Conservation (phyloP, 2,797 vertebrate genomes). For the Phataginus tricuspis region DNA sequence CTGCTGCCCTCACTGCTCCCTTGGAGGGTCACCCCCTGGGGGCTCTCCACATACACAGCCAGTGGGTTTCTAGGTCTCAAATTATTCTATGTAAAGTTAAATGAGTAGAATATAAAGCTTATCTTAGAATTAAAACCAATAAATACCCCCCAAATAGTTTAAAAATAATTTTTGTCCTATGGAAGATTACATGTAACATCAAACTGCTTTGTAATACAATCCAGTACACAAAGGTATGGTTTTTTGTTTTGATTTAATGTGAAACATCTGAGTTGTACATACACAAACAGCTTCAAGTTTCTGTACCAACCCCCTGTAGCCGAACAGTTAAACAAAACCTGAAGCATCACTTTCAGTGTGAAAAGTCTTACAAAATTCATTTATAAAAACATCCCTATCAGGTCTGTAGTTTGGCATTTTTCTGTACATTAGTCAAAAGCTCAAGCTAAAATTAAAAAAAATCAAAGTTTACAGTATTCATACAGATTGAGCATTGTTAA, state of each 20-base stretch:
- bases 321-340: slow-evolving; percentile 63
- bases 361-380: slow-evolving; percentile 80
- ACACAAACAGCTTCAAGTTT: slow-evolving; percentile 72
- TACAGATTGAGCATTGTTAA: slow-evolving; percentile 83
- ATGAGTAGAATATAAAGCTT: not conserved
- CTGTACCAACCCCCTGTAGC: slow-evolving; percentile 18
- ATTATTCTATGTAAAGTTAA: not conserved
- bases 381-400: slow-evolving; percentile 83
- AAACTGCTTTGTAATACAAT: slow-evolving; percentile 26
- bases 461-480: slow-evolving; percentile 83
- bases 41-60: not conserved
- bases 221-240: not conserved
- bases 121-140: not conserved
- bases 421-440: slow-evolving; percentile 86
- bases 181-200: not conserved
- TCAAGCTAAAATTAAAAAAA: slow-evolving; percentile 81
- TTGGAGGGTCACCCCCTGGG: not conserved
- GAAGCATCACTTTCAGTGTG: slow-evolving; percentile 75
- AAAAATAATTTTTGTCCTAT: not conserved
- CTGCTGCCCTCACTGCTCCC: not conserved
- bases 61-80: not conserved
- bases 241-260: slow-evolving; percentile 83
- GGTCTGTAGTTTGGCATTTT: slow-evolving; percentile 81
- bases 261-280: slow-evolving; percentile 79
- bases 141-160: not conserved